Conservation (phyloP, 2,113 vertebrate genomes). For the Menura novaehollandiae region DNA sequence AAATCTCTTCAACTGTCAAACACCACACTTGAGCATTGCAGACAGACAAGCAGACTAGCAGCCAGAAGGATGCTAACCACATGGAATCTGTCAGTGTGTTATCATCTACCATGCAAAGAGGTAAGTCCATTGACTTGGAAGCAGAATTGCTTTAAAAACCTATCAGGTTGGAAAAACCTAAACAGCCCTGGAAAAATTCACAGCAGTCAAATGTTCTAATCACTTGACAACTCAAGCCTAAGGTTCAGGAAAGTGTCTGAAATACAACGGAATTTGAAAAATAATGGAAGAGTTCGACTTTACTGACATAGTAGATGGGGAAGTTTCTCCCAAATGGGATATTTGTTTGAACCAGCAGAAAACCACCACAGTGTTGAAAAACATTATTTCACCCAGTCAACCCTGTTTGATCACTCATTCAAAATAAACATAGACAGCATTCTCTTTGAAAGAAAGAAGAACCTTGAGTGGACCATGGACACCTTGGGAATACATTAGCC, state of each 20-base stretch:
- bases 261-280: not conserved
- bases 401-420: not conserved
- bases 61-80: not conserved
- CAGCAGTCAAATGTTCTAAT: not conserved
- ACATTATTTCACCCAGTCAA: not conserved
- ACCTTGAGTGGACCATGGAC: not conserved
- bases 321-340: not conserved
- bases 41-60: not conserved
- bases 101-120: not conserved
- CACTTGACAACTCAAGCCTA: fast-evolving
- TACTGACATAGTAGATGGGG: not conserved
- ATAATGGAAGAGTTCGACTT: not conserved
- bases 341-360: not conserved
- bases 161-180: not conserved
- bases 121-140: not conserved
- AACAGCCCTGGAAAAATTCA: not conserved
- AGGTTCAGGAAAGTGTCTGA: not conserved
- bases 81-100: not conserved
- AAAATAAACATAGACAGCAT: not conserved
- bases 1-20: not conserved
- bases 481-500: not conserved
- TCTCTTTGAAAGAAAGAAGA: not conserved
- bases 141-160: not conserved
- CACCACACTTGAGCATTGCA: not conserved
- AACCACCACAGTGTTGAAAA: not conserved